Percentiles rank a stretch among this genome's conserved stretches.
Conservation (phyloP, 2,888 invertebrate genomes). For the Carabus problematicus region DNA sequence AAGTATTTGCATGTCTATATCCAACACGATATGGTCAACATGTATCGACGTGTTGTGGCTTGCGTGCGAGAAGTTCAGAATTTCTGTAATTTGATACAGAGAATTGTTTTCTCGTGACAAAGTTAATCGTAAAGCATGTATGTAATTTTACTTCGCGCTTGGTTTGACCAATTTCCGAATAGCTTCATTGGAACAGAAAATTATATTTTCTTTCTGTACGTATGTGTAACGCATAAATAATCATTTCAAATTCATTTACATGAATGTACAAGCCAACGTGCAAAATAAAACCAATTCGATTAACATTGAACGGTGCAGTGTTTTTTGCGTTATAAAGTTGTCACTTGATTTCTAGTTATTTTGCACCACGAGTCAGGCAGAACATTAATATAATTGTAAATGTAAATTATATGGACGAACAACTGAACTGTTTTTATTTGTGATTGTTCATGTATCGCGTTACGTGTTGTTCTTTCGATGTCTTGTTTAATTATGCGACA, state of each 20-base stretch:
- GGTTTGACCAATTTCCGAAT: too few relatives aligned
- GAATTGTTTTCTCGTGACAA: constrained; percentile 25
- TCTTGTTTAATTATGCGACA: constrained; percentile 35
- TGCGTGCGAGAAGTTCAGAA: constrained; percentile 14
- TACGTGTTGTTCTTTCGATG: constrained; percentile 4
- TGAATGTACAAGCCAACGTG: too few relatives aligned
- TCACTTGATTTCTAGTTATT: constrained; percentile 13
- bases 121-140: too few relatives aligned
- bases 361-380: constrained; percentile 5
- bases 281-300: too few relatives aligned
- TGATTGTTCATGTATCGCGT: not conserved
- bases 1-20: too few relatives aligned
- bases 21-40: too few relatives aligned
- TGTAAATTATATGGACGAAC: constrained; percentile 24
- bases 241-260: too few relatives aligned
- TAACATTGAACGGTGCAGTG: constrained; percentile 10
- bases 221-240: too few relatives aligned
- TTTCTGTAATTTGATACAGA: constrained; percentile 24
- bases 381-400: constrained; percentile 35
- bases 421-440: constrained; percentile 33
- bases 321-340: constrained; percentile 32
- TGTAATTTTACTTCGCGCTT: constrained; percentile 16
- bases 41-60: too few relatives aligned
- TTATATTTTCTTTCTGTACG: too few relatives aligned
- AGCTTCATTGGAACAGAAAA: too few relatives aligned